Evolutionary conservation across 1,140 invertebrate genomes (phyloP).

Genomic region (Hylyphantes graminicola): DNA sequence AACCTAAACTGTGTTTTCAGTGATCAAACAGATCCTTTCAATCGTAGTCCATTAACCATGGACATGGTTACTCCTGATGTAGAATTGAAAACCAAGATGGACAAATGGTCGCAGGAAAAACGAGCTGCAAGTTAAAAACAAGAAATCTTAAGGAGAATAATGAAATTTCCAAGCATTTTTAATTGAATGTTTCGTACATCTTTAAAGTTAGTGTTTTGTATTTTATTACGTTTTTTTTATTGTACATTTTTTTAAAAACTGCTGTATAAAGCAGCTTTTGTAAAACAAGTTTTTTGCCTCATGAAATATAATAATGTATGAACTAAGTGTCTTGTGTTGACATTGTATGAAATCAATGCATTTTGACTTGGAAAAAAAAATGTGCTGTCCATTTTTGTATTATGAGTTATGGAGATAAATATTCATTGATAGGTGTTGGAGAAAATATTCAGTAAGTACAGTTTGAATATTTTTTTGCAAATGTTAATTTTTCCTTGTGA

Average conservation of each 20-base stretch:
- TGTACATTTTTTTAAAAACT: slow-evolving; percentile 38
- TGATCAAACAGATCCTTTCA: slow-evolving; percentile 96
- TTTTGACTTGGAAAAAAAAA: background rate
- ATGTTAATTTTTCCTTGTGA: background rate
- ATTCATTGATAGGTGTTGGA: background rate
- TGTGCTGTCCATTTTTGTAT: background rate
- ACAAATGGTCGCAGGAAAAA: slow-evolving; percentile 77
- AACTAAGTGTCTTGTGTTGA: slow-evolving; percentile 23
- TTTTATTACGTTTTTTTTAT: slow-evolving; percentile 51
- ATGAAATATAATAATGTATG: background rate
- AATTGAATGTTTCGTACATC: slow-evolving; percentile 48
- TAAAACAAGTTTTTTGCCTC: slow-evolving; percentile 13
- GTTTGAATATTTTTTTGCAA: background rate
- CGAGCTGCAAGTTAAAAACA: slow-evolving; percentile 13
- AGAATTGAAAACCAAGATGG: slow-evolving; percentile 82
- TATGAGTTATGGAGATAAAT: background rate
- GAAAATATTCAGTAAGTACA: background rate
- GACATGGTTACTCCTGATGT: slow-evolving; percentile 87
- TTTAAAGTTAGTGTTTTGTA: slow-evolving; percentile 46
- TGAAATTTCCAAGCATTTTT: slow-evolving; percentile 39
- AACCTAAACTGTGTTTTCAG: slow-evolving; percentile 69
- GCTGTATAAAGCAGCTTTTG: slow-evolving; percentile 27
- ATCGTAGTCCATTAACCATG: slow-evolving; percentile 91
- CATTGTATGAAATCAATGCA: slow-evolving; percentile 5
- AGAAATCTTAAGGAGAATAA: slow-evolving; percentile 22